Percentiles rank a stretch among this genome's conserved stretches.
These are phyloP conservation scores for Clinocottus analis DNA, from an alignment of 2,113 vertebrate genomes.

Conservation along the genomic window DNA sequence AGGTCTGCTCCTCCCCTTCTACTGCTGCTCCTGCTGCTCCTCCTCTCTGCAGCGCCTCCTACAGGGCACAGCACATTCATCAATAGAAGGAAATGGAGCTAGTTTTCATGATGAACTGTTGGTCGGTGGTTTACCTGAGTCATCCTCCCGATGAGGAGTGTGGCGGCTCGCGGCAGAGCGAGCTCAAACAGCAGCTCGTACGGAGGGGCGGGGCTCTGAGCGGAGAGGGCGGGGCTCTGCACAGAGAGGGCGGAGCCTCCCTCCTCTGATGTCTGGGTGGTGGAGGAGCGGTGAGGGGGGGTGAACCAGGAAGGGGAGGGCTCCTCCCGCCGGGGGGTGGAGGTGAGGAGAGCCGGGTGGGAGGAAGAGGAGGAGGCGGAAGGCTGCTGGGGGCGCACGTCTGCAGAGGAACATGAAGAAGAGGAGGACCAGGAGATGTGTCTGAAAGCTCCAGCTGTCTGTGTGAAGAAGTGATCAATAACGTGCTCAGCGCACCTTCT, in stretches of 20 bases:
- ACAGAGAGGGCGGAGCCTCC: no score
- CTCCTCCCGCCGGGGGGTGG: constrained; percentile 80
- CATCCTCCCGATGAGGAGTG: constrained; percentile 88
- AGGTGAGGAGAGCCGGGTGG: constrained; percentile 58
- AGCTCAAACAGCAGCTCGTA: constrained; percentile 94
- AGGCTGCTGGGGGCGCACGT: constrained; percentile 86
- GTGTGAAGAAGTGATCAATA: neutral
- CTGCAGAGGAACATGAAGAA: constrained; percentile 68
- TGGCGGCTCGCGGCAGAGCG: constrained; percentile 90
- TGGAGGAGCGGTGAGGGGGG: constrained; percentile 82
- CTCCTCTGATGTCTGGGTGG: constrained; percentile 75
- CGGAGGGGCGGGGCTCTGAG: constrained; percentile 74
- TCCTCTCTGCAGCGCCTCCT: constrained; percentile 76
- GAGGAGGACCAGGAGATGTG: neutral
- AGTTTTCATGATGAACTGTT: no score
- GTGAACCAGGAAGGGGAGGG: constrained; percentile 80
- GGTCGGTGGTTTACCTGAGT: constrained; percentile 81
- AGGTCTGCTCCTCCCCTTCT: constrained; percentile 67
- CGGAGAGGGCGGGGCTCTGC: constrained; percentile 50
- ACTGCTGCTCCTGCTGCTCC: constrained; percentile 31
- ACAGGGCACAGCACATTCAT: neutral
- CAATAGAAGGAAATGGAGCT: no score
- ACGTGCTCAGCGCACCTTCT: constrained; percentile 46
- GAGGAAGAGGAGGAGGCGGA: constrained; percentile 4
- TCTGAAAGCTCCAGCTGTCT: no score